phyloP scores from a whole-genome alignment of 2,888 invertebrate species.

The Aproaerema taeniolella region DNA sequence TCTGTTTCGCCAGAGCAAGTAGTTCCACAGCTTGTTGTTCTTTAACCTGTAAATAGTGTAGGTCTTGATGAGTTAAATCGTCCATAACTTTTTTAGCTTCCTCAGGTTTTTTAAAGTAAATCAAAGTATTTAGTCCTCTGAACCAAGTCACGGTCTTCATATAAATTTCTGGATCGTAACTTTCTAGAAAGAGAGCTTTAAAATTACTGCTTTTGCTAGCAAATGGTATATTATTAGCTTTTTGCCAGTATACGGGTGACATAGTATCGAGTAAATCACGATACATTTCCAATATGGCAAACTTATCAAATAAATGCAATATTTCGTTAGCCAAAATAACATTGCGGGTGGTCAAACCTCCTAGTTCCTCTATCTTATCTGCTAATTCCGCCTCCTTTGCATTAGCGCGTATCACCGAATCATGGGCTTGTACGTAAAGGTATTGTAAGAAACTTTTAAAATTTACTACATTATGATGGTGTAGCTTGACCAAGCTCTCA shows the following conservation, averaged over 20 bases:
- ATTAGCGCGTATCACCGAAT: no score
- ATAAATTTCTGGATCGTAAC: neutral
- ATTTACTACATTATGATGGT: neutral
- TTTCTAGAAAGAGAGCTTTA: slow-evolving; percentile 14
- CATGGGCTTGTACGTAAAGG: no score
- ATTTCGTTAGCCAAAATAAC: no score
- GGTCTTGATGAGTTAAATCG: no score
- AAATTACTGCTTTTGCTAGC: neutral
- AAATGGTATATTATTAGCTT: slow-evolving; percentile 13
- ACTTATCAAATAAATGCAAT: no score
- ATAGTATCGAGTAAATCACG: neutral
- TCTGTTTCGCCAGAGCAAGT: no score
- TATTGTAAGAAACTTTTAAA: neutral
- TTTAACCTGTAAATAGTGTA: no score
- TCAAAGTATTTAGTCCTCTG: neutral
- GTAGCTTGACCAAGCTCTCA: slow-evolving; percentile 10
- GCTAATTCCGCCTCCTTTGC: no score
- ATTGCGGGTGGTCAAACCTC: no score
- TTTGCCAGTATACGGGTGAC: slow-evolving; percentile 7
- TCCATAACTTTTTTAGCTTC: neutral
- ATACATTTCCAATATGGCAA: neutral
- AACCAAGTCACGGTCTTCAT: neutral
- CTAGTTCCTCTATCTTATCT: no score
- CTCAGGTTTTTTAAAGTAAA: neutral
- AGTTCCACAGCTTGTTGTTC: no score